Percentiles rank a stretch among this genome's conserved stretches.
These are phyloP conservation scores for Oryzias curvinotus DNA, from an alignment of 2,113 vertebrate genomes.

Conservation along the genomic window DNA sequence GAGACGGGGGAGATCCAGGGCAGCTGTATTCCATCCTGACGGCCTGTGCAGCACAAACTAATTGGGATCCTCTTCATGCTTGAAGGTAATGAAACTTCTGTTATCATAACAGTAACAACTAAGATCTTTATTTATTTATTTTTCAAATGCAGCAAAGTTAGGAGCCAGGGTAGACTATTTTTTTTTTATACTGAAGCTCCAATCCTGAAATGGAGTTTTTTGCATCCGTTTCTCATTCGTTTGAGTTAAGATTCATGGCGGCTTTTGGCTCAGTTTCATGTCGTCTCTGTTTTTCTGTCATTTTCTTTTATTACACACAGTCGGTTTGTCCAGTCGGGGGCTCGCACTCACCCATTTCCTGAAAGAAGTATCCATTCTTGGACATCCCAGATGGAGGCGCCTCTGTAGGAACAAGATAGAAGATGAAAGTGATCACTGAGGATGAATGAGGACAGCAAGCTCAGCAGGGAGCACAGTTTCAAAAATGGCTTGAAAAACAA, in stretches of 20 bases:
- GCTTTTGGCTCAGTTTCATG: neutral
- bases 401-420: slow-evolving; percentile 67
- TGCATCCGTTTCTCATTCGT: neutral
- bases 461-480: slow-evolving; percentile 18
- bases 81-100: slow-evolving; percentile 61
- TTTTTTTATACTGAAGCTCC: slow-evolving; percentile 8
- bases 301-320: neutral
- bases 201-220: slow-evolving; percentile 16
- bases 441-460: slow-evolving; percentile 9
- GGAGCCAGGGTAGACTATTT: slow-evolving; percentile 22
- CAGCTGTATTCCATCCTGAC: slow-evolving; percentile 37
- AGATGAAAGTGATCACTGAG: slow-evolving; percentile 27
- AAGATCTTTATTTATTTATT: slow-evolving; percentile 69
- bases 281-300: neutral
- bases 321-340: neutral
- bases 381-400: slow-evolving; percentile 86
- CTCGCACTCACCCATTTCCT: slow-evolving; percentile 89
- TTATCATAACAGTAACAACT: slow-evolving; percentile 55
- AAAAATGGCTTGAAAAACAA: too few relatives aligned
- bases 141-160: slow-evolving; percentile 37
- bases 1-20: slow-evolving; percentile 50
- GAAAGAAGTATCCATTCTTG: slow-evolving; percentile 91
- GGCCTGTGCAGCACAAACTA: slow-evolving; percentile 66
- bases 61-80: slow-evolving; percentile 63
- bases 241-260: neutral